Percentiles rank a stretch among this genome's conserved stretches.
Evolutionary conservation across 2,797 vertebrate genomes (phyloP).

Genomic region (Pitangus sulphuratus): DNA sequence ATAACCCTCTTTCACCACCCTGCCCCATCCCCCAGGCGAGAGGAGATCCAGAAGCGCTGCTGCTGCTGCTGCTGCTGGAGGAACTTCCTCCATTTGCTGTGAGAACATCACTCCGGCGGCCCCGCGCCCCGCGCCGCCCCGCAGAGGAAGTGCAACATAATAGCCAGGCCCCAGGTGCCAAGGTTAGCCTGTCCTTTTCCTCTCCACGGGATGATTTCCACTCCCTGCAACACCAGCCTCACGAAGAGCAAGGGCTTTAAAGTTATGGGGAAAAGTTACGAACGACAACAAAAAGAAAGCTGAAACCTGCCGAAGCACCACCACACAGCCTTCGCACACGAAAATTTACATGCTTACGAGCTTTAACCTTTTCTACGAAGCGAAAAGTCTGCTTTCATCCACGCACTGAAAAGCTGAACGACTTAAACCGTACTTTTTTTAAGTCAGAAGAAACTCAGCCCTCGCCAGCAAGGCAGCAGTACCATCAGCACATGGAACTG

Average conservation of each 20-base stretch:
- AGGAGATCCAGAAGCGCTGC: conserved; percentile 36
- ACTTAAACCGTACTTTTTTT: background rate
- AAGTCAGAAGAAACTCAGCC: background rate
- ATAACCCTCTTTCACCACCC: conserved; percentile 1
- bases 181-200: conserved; percentile 59
- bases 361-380: background rate
- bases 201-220: conserved; percentile 33
- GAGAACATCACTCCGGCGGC: conserved; percentile 47
- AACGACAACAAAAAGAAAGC: background rate
- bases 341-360: background rate
- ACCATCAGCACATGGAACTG: rapidly evolving
- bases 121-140: conserved; percentile 79
- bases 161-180: conserved; percentile 69
- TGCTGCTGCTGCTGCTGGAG: conserved; percentile 71
- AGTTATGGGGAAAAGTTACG: background rate
- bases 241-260: background rate
- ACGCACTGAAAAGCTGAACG: rapidly evolving
- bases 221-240: conserved; percentile 10
- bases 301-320: background rate
- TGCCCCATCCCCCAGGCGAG: conserved; percentile 31
- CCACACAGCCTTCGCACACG: background rate
- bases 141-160: conserved; percentile 70
- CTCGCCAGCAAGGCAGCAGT: background rate
- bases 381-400: background rate
- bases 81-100: conserved; percentile 87